These are phyloP conservation scores for Thereva nobilitata DNA, from an alignment of 2,888 invertebrate genomes.

Conservation along the genomic window DNA sequence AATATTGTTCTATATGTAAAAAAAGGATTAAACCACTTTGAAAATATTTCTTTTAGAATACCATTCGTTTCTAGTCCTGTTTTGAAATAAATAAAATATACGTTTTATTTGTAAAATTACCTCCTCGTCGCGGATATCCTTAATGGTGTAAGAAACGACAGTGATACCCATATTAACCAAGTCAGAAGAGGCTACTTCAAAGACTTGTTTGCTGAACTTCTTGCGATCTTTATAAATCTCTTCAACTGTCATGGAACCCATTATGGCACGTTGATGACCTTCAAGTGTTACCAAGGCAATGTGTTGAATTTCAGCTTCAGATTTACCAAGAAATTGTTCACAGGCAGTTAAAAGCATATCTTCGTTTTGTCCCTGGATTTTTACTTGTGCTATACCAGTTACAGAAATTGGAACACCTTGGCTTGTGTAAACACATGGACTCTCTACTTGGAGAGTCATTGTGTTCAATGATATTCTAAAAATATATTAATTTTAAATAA, in stretches of 20 bases:
- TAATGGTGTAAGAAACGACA: constrained; percentile 91
- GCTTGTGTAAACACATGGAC: constrained; percentile 93
- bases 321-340: constrained; percentile 90
- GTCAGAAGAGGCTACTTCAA: constrained; percentile 93
- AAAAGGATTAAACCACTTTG: constrained; percentile 9
- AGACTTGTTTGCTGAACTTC: constrained; percentile 93
- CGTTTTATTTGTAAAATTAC: constrained; percentile 60
- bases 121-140: constrained; percentile 94
- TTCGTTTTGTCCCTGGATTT: constrained; percentile 74
- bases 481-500: constrained; percentile 41
- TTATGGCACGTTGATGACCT: constrained; percentile 92
- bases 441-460: constrained; percentile 95
- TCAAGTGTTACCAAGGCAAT: constrained; percentile 90
- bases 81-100: not conserved
- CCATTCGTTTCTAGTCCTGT: not conserved
- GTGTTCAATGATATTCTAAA: constrained; percentile 91
- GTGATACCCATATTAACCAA: constrained; percentile 96
- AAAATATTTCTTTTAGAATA: constrained; percentile 10
- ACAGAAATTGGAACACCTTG: constrained; percentile 97
- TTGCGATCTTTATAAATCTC: constrained; percentile 96
- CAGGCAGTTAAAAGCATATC: constrained; percentile 82
- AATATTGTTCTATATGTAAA: constrained; percentile 27
- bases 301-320: constrained; percentile 84
- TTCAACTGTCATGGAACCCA: constrained; percentile 97
- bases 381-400: constrained; percentile 96